Evolutionary conservation across 2,888 invertebrate genomes (phyloP).

Genomic region (Rhagium mordax): DNA sequence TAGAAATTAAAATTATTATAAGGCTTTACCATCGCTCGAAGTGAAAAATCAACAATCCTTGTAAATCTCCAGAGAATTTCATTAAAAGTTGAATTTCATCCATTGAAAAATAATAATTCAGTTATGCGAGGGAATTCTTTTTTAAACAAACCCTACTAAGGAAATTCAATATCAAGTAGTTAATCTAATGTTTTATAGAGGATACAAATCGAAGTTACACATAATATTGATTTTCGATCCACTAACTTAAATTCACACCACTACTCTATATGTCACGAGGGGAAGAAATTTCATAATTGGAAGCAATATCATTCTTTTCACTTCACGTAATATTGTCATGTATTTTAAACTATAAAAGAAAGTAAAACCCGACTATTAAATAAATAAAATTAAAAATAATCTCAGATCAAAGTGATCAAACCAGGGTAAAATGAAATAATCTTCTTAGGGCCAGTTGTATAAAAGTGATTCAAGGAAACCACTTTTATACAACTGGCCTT

Average conservation of each 20-base stretch:
- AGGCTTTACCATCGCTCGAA: not conserved
- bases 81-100: not conserved
- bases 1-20: no score
- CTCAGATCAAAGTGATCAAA: no score
- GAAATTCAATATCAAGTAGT: not conserved
- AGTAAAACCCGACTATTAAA: no score
- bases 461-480: no score
- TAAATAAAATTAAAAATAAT: no score
- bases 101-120: not conserved
- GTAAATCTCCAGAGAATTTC: not conserved
- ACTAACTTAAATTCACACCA: constrained; percentile 51
- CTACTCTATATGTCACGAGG: constrained; percentile 45
- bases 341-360: no score
- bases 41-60: not conserved
- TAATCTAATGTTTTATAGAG: not conserved
- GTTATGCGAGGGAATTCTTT: not conserved
- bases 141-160: not conserved
- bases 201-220: constrained; percentile 8
- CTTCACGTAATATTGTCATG: no score
- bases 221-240: constrained; percentile 46
- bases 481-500: no score
- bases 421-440: no score
- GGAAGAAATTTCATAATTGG: no score
- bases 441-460: no score
- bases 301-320: no score